A percentile compares a stretch with the other conserved stretches of the same genome.
Evolutionary conservation across 2,113 vertebrate genomes (phyloP).

Genomic region (Campylorhamphus procurvoides): DNA sequence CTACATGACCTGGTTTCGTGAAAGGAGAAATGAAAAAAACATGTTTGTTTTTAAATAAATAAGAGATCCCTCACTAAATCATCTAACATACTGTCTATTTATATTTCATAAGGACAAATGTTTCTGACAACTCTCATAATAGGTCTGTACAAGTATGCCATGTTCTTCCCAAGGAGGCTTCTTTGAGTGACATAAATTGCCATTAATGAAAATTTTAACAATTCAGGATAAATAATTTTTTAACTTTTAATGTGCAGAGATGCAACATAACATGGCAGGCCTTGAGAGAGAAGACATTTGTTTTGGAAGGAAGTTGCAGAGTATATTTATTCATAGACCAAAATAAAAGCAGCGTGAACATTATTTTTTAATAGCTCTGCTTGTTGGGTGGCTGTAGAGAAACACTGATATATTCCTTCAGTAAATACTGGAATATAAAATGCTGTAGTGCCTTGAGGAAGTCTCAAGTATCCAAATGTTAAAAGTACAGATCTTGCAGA

Average conservation of each 20-base stretch:
- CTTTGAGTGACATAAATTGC: conserved; percentile 89
- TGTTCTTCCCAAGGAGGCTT: conserved; percentile 80
- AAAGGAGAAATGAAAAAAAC: conserved; percentile 70
- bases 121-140: conserved; percentile 93
- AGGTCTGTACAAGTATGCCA: conserved; percentile 86
- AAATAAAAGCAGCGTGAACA: conserved; percentile 69
- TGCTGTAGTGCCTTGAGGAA: conserved; percentile 25
- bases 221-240: conserved; percentile 88
- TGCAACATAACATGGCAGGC: conserved; percentile 72
- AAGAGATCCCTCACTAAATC: conserved; percentile 81
- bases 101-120: conserved; percentile 94
- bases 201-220: conserved; percentile 93
- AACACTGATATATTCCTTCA: conserved; percentile 59
- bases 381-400: conserved; percentile 49
- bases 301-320: conserved; percentile 77
- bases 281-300: conserved; percentile 72
- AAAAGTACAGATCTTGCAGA: conserved; percentile 24
- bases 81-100: conserved; percentile 82
- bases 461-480: conserved; percentile 33
- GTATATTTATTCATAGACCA: conserved; percentile 66
- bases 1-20: conserved; percentile 69
- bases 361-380: conserved; percentile 69
- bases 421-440: conserved; percentile 53
- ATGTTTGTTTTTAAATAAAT: conserved; percentile 79
- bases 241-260: conserved; percentile 86